Evolutionary conservation across 1,140 invertebrate species (phyloP).

Genomic region (Globodera rostochiensis): DNA sequence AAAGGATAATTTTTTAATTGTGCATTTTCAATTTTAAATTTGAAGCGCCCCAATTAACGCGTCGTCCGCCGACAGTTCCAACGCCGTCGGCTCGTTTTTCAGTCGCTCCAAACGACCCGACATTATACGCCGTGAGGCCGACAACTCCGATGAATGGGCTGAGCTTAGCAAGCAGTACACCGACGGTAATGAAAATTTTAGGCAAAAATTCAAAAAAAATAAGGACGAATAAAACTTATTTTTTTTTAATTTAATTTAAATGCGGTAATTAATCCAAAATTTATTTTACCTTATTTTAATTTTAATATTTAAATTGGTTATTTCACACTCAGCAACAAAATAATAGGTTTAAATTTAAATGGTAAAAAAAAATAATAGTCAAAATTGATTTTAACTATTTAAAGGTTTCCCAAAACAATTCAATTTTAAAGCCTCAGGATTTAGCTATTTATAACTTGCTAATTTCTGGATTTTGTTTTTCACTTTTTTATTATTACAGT

Average conservation of each 20-base stretch:
- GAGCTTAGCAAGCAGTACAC: slow-evolving; percentile 5
- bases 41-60: background rate
- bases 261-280: too few relatives aligned
- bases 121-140: slow-evolving; percentile 23
- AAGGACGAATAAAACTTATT: background rate
- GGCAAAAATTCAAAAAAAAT: too few relatives aligned
- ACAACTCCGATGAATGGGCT: slow-evolving; percentile 28
- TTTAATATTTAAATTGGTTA: background rate
- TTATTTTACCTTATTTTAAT: background rate
- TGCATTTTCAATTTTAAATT: background rate
- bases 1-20: too few relatives aligned
- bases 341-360: background rate
- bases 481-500: background rate
- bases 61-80: background rate
- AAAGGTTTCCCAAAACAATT: too few relatives aligned
- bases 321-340: background rate
- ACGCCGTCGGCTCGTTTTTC: slow-evolving; percentile 10
- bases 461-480: too few relatives aligned
- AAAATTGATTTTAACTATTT: too few relatives aligned
- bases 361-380: too few relatives aligned
- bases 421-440: too few relatives aligned
- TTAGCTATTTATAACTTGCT: too few relatives aligned
- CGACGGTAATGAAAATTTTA: slow-evolving; percentile 10
- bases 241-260: background rate
- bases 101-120: slow-evolving; percentile 23